Conservation (phyloP, 2,888 invertebrate species). For the Laspeyria flexula region DNA sequence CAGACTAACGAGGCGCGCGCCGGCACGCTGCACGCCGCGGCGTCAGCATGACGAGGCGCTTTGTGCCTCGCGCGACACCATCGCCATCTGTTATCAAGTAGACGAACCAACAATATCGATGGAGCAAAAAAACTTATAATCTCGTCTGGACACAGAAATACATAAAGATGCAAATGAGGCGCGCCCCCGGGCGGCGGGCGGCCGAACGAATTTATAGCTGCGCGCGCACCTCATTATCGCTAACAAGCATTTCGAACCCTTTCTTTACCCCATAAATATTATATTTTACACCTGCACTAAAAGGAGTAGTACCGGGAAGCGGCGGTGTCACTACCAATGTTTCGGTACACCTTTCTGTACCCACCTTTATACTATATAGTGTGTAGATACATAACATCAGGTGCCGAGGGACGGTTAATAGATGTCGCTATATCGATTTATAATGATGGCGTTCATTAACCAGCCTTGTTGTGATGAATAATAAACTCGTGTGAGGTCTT, state of each 20-base stretch:
- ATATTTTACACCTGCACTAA: conserved; percentile 83
- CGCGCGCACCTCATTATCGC: conserved; percentile 82
- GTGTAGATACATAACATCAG: conserved; percentile 8
- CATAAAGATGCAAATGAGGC: conserved; percentile 80
- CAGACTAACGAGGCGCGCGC: conserved; percentile 79
- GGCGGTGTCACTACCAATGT: conserved; percentile 39
- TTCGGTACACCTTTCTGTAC: conserved; percentile 39
- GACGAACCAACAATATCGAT: conserved; percentile 47
- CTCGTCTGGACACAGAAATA: conserved; percentile 59
- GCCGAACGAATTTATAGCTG: conserved; percentile 77
- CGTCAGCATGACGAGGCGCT: conserved; percentile 71
- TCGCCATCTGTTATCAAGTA: conserved; percentile 74
- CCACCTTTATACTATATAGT: too few relatives aligned
- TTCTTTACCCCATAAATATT: conserved; percentile 82
- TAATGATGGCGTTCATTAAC: conserved; percentile 23
- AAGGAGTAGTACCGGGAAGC: conserved; percentile 47
- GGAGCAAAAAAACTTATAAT: conserved; percentile 44
- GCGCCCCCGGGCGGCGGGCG: conserved; percentile 76
- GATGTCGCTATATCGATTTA: conserved; percentile 40
- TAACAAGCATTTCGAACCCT: conserved; percentile 81
- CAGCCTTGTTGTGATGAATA: conserved; percentile 27
- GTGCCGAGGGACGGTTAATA: conserved; percentile 27
- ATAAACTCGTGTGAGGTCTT: conserved; percentile 25
- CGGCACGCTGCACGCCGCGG: conserved; percentile 53
- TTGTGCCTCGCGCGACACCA: conserved; percentile 37